These are phyloP conservation scores for Galeopterus variegatus DNA, from an alignment of 2,113 vertebrate species.

Conservation along the genomic window DNA sequence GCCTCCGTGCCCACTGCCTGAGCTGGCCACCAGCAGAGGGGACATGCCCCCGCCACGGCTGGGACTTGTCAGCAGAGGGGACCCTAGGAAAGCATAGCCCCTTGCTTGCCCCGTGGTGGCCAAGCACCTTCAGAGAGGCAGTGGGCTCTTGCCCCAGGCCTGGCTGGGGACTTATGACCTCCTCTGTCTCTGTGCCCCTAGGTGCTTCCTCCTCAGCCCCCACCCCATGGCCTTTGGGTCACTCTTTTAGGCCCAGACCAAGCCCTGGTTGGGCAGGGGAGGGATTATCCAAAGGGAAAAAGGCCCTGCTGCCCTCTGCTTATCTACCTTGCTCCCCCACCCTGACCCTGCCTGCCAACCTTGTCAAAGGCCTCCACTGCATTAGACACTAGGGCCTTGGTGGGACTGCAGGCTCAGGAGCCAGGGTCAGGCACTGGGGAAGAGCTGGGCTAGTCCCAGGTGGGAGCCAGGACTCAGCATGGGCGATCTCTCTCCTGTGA, in stretches of 20 bases:
- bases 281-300: background rate
- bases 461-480: background rate
- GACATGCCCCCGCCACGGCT: accelerated
- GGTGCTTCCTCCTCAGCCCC: background rate
- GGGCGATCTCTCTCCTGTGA: background rate
- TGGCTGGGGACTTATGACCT: background rate
- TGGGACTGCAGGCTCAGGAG: background rate
- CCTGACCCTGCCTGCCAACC: accelerated
- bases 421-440: accelerated
- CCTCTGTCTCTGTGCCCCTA: background rate
- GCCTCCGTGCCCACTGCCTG: accelerated
- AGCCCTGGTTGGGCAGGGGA: background rate
- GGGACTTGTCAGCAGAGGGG: too few species aligned
- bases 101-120: background rate
- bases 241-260: background rate
- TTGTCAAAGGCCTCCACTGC: too few species aligned
- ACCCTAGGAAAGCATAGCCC: background rate
- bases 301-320: background rate
- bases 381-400: background rate
- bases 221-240: background rate
- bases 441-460: background rate
- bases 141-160: too few species aligned
- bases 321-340: too few species aligned
- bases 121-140: background rate
- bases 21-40: too few species aligned